Evolutionary conservation across 53 echinoderm and acorn worm genomes (phyloP).

Genomic region (Patiria pectinifera): DNA sequence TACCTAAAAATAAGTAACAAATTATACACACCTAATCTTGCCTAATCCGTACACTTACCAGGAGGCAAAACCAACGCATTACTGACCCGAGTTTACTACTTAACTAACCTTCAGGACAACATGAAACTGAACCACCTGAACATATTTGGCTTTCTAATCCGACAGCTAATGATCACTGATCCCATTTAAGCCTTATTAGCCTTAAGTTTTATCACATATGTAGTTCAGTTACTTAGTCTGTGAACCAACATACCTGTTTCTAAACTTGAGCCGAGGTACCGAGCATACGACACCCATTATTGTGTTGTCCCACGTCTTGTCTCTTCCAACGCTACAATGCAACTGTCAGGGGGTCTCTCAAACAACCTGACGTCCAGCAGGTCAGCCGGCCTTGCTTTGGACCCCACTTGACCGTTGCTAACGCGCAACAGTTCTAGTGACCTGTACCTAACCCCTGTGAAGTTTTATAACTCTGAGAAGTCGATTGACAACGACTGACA

Average conservation of each 20-base stretch:
- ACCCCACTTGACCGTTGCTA: constrained; percentile 47
- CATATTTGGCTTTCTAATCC: neutral
- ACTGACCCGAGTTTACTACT: no score
- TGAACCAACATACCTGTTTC: neutral
- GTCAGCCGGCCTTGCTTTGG: neutral
- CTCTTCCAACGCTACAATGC: constrained; percentile 17
- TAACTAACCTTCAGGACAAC: no score
- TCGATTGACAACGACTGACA: neutral
- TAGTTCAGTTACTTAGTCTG: neutral
- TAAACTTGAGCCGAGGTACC: constrained; percentile 8
- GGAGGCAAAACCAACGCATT: no score
- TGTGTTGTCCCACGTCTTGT: constrained; percentile 5
- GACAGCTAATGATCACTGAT: neutral
- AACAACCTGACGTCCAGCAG: neutral
- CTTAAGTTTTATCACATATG: neutral
- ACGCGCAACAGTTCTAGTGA: neutral
- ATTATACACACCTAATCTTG: no score
- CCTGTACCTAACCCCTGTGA: neutral
- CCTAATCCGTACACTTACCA: no score
- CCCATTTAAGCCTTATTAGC: neutral
- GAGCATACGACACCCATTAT: constrained; percentile 47
- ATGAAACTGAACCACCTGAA: neutral
- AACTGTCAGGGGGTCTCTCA: neutral
- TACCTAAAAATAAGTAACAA: no score
- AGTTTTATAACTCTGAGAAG: constrained; percentile 28